Conservation (phyloP, 2,113 vertebrate species). For the Irena cyanogastra region DNA sequence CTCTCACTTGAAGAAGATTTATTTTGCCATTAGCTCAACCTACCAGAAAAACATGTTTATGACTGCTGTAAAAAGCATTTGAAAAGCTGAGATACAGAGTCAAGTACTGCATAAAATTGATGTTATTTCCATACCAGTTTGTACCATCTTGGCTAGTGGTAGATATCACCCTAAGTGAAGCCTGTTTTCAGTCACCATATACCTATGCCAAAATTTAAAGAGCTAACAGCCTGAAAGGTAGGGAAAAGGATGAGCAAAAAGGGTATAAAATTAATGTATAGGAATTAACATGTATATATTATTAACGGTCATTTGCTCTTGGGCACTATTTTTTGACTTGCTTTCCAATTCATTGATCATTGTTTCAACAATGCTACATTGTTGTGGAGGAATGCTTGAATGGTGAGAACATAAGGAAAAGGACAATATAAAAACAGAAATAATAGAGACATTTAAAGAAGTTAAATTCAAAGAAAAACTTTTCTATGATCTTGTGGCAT, state of each 20-base stretch:
- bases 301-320: background rate
- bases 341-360: background rate
- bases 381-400: background rate
- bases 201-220: background rate
- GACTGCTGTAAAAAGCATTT: background rate
- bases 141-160: background rate
- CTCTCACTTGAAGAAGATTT: background rate
- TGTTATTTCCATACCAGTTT: background rate
- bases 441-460: background rate
- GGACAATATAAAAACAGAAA: background rate
- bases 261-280: background rate
- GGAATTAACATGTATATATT: background rate
- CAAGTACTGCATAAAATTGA: background rate
- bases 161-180: background rate
- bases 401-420: background rate
- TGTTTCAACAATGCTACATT: background rate
- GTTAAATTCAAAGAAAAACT: background rate
- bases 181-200: background rate
- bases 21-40: background rate
- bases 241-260: background rate
- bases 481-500: background rate
- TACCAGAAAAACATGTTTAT: background rate
- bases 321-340: background rate
- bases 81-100: background rate
- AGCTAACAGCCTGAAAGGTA: background rate